Evolutionary conservation across 2,797 vertebrate genomes (phyloP), one percentile per base, ranked within the genome.

Genomic region (Euthynnus affinis): DNA sequence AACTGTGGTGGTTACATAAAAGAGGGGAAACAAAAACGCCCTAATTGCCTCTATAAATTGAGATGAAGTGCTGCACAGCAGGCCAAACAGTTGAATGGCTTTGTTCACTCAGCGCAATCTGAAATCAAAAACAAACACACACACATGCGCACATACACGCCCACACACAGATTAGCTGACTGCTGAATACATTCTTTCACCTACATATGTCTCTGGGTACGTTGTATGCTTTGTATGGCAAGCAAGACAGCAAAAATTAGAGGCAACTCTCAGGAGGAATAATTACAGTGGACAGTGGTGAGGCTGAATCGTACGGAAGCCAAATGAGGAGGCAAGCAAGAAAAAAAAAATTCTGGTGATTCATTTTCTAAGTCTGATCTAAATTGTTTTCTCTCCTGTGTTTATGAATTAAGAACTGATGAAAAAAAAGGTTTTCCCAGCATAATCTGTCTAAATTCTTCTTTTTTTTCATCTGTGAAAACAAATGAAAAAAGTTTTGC

Each of bases 11-110:
- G 87, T 88, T 90, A 91, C 85, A 91, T 93, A 85, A 92, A 94
- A 91, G 87, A 76, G 78, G 10, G 32, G 80, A 88, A 87, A 88
- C 81, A 88, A 91, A 87, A 90, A 87, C 22, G 17, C 74, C 76
- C 87, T 93, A 94, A 94, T 94, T 93, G 90, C 87, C 87, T 90
- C 78, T 65, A 83, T 93, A 92, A 93, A 94, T 91, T 87, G 88
- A 91, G 92, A 94, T 93, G 86, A 93, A 93, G 90, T 87, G 88
- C 69, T 56, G 49, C 71, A 46, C 74, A 76, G 78, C 67, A 71
- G 65, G 78, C 74, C 85, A 75, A 90, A 77, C 81, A 71, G 59
- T 53, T 62, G 60, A 89, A 66, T 58, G 66, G 62, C 81, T 92
- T 82, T 88, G 62, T 85, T 90, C 77, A 63, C 32, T 76, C 40